Evolutionary conservation across 2,113 vertebrate genomes (phyloP).

Genomic region (Brachypteracias leptosomus): DNA sequence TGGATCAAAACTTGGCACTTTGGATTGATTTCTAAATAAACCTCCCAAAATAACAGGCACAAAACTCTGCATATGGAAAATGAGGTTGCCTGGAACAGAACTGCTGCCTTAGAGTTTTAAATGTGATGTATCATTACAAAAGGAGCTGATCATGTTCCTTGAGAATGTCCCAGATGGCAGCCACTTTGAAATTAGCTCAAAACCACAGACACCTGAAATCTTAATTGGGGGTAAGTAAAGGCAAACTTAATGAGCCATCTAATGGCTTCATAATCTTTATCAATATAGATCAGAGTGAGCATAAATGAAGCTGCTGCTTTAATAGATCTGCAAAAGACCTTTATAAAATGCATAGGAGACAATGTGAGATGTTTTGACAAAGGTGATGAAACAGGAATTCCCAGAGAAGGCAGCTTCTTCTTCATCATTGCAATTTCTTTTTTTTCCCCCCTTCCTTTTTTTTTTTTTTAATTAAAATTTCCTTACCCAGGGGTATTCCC

Average conservation of each 20-base stretch:
- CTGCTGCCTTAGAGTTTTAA: not conserved
- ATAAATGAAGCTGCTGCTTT: constrained; percentile 30
- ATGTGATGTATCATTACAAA: not conserved
- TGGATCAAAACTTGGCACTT: not conserved
- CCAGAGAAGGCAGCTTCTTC: constrained; percentile 18
- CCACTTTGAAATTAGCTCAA: constrained; percentile 52
- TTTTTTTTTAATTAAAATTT: constrained; percentile 33
- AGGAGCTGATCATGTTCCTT: not conserved
- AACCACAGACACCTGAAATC: constrained; percentile 57
- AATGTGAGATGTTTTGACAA: constrained; percentile 62
- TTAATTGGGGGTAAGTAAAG: constrained; percentile 60
- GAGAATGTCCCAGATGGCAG: constrained; percentile 36
- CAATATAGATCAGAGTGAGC: constrained; percentile 41
- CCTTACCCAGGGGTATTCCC: constrained; percentile 34
- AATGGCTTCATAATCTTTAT: constrained; percentile 61
- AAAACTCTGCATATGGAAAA: not conserved
- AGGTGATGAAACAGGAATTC: constrained; percentile 60
- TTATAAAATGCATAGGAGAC: constrained; percentile 47
- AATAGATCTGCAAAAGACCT: constrained; percentile 52
- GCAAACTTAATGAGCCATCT: constrained; percentile 53
- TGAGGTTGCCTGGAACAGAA: not conserved
- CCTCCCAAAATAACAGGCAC: not conserved
- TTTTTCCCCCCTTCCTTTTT: not conserved
- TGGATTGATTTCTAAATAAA: not conserved
- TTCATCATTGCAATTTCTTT: not conserved